These are phyloP conservation scores for Colossoma macropomum DNA, from an alignment of 2,113 vertebrate species.

Conservation along the genomic window DNA sequence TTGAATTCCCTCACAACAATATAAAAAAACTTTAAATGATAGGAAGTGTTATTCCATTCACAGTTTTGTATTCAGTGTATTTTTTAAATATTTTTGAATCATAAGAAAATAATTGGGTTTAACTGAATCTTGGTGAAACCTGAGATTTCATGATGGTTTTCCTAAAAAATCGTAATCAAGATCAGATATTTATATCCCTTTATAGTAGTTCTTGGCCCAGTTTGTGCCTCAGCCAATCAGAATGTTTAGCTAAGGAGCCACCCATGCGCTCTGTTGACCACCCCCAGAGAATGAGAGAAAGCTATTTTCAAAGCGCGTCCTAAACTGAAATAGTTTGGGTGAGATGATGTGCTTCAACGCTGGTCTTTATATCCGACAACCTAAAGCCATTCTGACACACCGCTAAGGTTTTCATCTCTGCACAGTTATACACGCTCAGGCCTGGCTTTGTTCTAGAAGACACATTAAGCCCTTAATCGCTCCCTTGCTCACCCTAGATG, in stretches of 20 bases:
- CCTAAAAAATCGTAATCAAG: neutral
- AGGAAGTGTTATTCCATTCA: no score
- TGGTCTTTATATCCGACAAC: constrained; percentile 13
- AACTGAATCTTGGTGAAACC: no score
- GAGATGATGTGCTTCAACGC: constrained; percentile 14
- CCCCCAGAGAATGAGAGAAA: neutral
- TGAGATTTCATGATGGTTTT: no score
- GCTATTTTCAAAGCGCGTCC: constrained; percentile 1
- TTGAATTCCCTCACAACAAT: no score
- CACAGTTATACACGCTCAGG: constrained; percentile 3
- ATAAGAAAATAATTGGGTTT: no score
- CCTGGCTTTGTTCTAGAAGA: constrained; percentile 46
- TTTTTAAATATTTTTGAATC: no score
- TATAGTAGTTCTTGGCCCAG: neutral
- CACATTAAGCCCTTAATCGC: constrained; percentile 50
- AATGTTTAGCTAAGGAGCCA: neutral
- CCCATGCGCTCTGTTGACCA: neutral
- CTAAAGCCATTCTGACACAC: constrained; percentile 35
- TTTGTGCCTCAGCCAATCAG: neutral
- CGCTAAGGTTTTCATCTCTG: constrained; percentile 32
- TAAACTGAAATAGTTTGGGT: constrained; percentile 5
- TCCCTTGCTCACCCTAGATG: constrained; percentile 19
- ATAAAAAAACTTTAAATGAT: no score
- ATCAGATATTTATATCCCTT: neutral
- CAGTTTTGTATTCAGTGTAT: no score